These are phyloP conservation scores for Hemithea aestivaria DNA, from an alignment of 2,888 invertebrate species.

Conservation along the genomic window DNA sequence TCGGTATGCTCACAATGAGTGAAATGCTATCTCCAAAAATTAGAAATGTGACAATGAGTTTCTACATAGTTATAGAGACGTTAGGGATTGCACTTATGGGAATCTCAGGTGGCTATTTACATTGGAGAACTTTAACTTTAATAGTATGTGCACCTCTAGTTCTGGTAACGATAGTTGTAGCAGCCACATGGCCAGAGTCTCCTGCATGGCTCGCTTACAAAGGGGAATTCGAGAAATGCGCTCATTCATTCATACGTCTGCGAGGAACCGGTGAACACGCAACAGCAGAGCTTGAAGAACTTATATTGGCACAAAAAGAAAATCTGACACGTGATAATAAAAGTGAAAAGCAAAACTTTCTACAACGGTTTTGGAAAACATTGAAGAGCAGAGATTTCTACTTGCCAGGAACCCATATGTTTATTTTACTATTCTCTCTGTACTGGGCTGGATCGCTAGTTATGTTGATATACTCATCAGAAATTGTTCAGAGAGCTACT, in stretches of 20 bases:
- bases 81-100: conserved; percentile 17
- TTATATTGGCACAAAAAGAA: conserved; percentile 20
- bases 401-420: background rate
- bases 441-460: background rate
- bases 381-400: too few species aligned
- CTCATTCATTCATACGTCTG: conserved; percentile 21
- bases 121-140: conserved; percentile 17
- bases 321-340: background rate
- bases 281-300: conserved; percentile 16
- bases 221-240: conserved; percentile 25
- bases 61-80: conserved; percentile 8
- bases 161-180: conserved; percentile 12
- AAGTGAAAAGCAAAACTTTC: too few species aligned
- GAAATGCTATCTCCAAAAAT: conserved; percentile 22
- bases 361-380: too few species aligned
- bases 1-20: conserved; percentile 15
- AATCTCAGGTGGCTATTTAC: conserved; percentile 18
- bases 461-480: background rate
- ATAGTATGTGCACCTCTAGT: conserved; percentile 18
- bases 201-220: conserved; percentile 28
- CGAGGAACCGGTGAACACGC: conserved; percentile 21
- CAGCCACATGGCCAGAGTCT: conserved; percentile 27
- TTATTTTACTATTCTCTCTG: background rate
- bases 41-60: conserved; percentile 17
- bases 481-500: background rate